Percentiles rank a stretch among this genome's conserved stretches.
These are phyloP conservation scores for Timema podura DNA, from an alignment of 2,888 invertebrate species.

Conservation along the genomic window DNA sequence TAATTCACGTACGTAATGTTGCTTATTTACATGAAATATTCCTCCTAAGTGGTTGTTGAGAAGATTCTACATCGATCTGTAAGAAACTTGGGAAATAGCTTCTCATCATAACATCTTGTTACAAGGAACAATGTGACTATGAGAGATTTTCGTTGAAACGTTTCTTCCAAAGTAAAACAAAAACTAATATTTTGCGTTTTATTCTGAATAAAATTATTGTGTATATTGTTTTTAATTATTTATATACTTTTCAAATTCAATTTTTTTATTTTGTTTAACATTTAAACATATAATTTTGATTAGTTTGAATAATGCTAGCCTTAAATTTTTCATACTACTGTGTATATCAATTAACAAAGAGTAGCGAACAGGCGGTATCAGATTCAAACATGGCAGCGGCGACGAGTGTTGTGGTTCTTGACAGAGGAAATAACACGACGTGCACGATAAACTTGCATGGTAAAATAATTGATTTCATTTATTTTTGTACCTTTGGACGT, in stretches of 20 bases:
- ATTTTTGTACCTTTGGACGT: too few relatives aligned
- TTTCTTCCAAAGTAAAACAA: neutral
- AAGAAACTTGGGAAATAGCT: constrained; percentile 20
- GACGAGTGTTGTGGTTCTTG: constrained; percentile 91
- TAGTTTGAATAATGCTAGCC: neutral
- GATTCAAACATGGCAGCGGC: constrained; percentile 53
- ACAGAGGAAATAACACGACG: constrained; percentile 94
- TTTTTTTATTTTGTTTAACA: neutral
- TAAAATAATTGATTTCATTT: constrained; percentile 50
- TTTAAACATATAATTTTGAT: neutral
- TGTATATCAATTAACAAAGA: constrained; percentile 27
- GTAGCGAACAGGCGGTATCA: constrained; percentile 34
- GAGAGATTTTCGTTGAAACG: constrained; percentile 20
- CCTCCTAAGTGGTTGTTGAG: constrained; percentile 20
- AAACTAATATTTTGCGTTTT: neutral
- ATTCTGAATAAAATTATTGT: neutral
- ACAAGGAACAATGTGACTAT: constrained; percentile 20
- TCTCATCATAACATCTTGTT: constrained; percentile 19
- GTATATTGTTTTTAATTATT: neutral
- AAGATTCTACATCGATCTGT: constrained; percentile 14
- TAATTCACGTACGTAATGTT: constrained; percentile 24
- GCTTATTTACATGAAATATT: constrained; percentile 18
- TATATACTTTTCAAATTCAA: neutral
- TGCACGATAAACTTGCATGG: constrained; percentile 96
- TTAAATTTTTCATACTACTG: constrained; percentile 22